Percentiles rank a stretch among this genome's conserved stretches.
phyloP scores from a whole-genome alignment of 2,113 vertebrate species.

The Apteryx owenii region DNA sequence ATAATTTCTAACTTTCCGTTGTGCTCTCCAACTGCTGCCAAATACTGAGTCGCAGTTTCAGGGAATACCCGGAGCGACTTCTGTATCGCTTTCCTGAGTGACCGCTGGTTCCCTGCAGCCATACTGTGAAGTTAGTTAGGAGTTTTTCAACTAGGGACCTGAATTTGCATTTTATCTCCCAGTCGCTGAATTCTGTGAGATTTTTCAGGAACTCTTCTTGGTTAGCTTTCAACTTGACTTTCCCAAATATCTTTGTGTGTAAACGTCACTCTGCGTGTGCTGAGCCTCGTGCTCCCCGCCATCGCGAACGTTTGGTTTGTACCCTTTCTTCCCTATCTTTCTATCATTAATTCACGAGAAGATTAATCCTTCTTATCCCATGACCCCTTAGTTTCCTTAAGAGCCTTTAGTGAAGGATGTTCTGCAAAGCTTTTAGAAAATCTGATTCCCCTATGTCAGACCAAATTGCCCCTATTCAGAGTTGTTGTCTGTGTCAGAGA shows the following conservation, averaged over 20 bases:
- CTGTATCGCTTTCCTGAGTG: too few relatives aligned
- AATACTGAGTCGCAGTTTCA: too few relatives aligned
- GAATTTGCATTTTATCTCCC: not conserved
- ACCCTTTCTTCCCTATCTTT: not conserved
- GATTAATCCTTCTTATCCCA: conserved; percentile 49
- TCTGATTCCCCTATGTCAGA: conserved; percentile 16
- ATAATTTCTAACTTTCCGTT: too few relatives aligned
- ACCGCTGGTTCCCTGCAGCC: too few relatives aligned
- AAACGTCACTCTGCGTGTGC: not conserved
- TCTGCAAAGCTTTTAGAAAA: conserved; percentile 53
- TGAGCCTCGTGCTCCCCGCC: not conserved
- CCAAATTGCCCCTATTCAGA: conserved; percentile 26
- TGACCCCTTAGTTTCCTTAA: conserved; percentile 63
- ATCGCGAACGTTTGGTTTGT: not conserved
- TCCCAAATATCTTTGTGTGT: not conserved
- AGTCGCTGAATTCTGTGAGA: not conserved
- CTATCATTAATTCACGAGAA: not conserved
- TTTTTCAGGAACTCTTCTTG: not conserved
- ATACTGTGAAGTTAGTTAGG: not conserved
- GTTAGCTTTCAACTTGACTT: not conserved
- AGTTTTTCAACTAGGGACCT: not conserved
- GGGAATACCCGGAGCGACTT: too few relatives aligned
- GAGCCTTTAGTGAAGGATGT: conserved; percentile 54
- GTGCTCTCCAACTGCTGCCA: too few relatives aligned
- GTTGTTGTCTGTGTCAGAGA: not conserved